A percentile compares a stretch with the other conserved stretches of the same genome.
Evolutionary conservation across 2,888 invertebrate species (phyloP).

Genomic region (Cinara cedri): DNA sequence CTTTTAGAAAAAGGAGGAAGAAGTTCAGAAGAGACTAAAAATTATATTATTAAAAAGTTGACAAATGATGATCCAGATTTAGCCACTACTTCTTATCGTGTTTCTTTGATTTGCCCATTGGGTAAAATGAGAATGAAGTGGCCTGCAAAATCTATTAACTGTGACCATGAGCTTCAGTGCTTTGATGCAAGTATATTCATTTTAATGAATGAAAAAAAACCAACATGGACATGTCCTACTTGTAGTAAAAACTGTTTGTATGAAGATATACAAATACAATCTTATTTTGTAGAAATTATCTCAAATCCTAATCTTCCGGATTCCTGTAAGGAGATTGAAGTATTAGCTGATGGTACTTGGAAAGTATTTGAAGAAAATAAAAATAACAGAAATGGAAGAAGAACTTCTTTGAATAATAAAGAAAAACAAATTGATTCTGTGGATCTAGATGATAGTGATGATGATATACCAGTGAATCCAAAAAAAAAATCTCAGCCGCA

Average conservation of each 20-base stretch:
- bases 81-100: slow-evolving; percentile 90
- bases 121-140: slow-evolving; percentile 89
- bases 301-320: slow-evolving; percentile 71
- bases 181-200: slow-evolving; percentile 94
- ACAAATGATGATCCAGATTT: slow-evolving; percentile 95
- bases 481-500: slow-evolving; percentile 59
- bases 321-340: slow-evolving; percentile 80
- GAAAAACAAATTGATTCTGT: slow-evolving; percentile 56
- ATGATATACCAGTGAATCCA: not conserved
- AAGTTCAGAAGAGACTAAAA: not conserved
- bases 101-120: slow-evolving; percentile 92
- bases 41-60: not conserved
- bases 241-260: slow-evolving; percentile 92
- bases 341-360: slow-evolving; percentile 85
- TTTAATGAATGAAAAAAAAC: slow-evolving; percentile 98
- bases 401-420: slow-evolving; percentile 24
- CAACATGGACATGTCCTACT: slow-evolving; percentile 98
- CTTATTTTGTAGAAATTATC: slow-evolving; percentile 88
- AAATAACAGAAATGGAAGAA: not conserved
- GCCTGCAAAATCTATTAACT: slow-evolving; percentile 89
- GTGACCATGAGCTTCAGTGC: slow-evolving; percentile 95
- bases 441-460: slow-evolving; percentile 47
- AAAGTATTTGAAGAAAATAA: slow-evolving; percentile 67
- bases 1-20: slow-evolving; percentile 82
- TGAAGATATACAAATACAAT: slow-evolving; percentile 91